phyloP scores from a whole-genome alignment of 2,797 vertebrate genomes.

The Emydoidea blandingii region DNA sequence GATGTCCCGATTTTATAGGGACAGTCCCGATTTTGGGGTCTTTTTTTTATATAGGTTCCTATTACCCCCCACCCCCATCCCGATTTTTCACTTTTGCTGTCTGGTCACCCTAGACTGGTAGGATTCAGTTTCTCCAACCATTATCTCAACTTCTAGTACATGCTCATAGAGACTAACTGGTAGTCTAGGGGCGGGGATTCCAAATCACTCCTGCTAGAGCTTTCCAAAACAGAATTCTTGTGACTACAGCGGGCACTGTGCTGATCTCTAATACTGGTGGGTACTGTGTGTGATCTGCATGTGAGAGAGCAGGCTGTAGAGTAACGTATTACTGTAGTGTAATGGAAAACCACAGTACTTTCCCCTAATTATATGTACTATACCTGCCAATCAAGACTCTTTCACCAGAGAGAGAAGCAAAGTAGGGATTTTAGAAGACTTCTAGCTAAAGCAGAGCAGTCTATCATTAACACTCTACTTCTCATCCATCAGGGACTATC shows the following conservation, averaged over 20 bases:
- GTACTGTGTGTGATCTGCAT: neutral
- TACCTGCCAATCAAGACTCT: conserved; percentile 17
- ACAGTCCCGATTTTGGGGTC: too few species aligned
- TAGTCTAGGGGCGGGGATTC: neutral
- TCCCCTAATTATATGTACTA: conserved; percentile 14
- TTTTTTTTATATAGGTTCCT: too few species aligned
- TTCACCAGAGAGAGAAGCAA: neutral
- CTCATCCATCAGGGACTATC: neutral
- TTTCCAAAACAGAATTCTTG: neutral
- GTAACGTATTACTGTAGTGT: neutral
- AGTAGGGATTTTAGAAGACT: neutral
- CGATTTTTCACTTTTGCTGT: too few species aligned
- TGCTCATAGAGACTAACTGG: neutral
- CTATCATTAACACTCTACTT: neutral
- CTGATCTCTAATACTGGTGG: neutral
- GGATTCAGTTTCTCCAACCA: rapidly evolving
- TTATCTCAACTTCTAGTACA: neutral
- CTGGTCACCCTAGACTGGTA: neutral
- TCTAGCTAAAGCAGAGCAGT: neutral
- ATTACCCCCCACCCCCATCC: too few species aligned
- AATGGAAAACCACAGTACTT: neutral
- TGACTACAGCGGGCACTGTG: neutral
- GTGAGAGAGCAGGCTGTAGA: neutral
- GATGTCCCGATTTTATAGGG: too few species aligned
- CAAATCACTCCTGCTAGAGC: neutral